Evolutionary conservation across 1,140 invertebrate genomes (phyloP), one percentile per base, ranked within the genome.

Genomic region (Trissolcus basalis): DNA sequence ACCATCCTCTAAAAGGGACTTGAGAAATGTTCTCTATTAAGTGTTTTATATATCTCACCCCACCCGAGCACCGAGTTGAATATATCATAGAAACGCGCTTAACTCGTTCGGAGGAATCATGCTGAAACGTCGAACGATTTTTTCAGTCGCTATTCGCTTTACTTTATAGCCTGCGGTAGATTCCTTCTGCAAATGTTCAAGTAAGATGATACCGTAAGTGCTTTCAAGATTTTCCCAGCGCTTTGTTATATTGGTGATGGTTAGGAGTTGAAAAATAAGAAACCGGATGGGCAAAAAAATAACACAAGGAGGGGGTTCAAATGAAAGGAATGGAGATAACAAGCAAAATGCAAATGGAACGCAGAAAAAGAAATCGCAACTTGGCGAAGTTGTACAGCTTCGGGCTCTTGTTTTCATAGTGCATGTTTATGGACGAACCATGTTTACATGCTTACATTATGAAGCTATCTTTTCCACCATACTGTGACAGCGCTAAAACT

Each of bases 161-260:
- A 65, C 56, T 76, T 76, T 70, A 76, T 70, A 16, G 54, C 60
- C 61, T 49, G 56, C 61, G 67, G 73, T 67, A 67, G 73, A 58
- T 75, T 75, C 59, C 60, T 70, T 67, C 47, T 59, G 44, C 61
- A 69, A 76, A 70, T 61, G 12, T 35, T 35, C 8, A 39, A 51
- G 65, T 64, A 76, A 76, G 55, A 70, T 70, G 73, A 76, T 76
- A 76, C 56, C 48, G 59, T 77, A 60, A 77, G 74, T 77, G 68
- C 68, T 72, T 63, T 70, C 70, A 55, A 76, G 55, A 65, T 76
- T 76, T 69, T 76, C 65, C 59, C 19, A 36, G 45, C 54, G 33
- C 35, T 14, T 15, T 16, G 11, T 43, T 55, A 50, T 47, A 74
- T 63, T 44, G 13, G 12, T 36, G 10, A 59, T 11, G 36, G 35